Evolutionary conservation across 2,113 vertebrate species (phyloP).

Genomic region (Melanotaenia duboulayi): DNA sequence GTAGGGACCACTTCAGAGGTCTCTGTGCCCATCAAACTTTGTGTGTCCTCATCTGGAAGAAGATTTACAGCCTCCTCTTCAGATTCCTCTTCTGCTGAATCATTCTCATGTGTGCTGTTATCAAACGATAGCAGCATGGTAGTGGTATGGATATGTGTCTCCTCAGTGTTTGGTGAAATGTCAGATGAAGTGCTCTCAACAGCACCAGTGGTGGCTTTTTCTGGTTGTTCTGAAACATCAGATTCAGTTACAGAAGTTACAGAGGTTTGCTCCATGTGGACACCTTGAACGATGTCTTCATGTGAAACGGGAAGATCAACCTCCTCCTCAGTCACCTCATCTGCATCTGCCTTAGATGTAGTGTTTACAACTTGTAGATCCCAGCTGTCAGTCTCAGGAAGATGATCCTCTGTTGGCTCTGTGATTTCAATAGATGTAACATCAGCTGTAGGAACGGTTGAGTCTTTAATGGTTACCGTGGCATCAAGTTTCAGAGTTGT

Average conservation of each 20-base stretch:
- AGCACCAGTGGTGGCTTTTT: constrained; percentile 15
- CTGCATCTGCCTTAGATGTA: constrained; percentile 30
- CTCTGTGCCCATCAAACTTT: constrained; percentile 13
- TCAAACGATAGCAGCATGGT: neutral
- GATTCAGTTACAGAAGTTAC: constrained; percentile 23
- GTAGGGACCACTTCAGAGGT: constrained; percentile 3
- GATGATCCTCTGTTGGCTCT: constrained; percentile 2
- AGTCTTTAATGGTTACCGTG: constrained; percentile 19
- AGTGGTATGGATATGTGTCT: constrained; percentile 21
- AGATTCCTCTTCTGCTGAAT: constrained; percentile 17
- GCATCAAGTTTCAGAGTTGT: neutral
- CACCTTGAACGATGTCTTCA: constrained; percentile 41
- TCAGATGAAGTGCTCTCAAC: neutral
- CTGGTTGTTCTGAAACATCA: constrained; percentile 10
- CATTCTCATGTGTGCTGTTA: constrained; percentile 10
- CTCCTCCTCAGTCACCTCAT: constrained; percentile 8
- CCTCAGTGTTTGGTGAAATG: constrained; percentile 14
- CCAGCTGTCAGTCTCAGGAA: constrained; percentile 15
- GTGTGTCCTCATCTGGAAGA: constrained; percentile 27
- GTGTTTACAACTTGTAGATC: neutral
- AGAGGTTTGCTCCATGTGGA: neutral
- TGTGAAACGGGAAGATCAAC: constrained; percentile 16
- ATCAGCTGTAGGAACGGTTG: constrained; percentile 23
- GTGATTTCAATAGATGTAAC: neutral
- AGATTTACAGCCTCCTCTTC: constrained; percentile 20